Percentiles rank a stretch among this genome's conserved stretches.
Evolutionary conservation across 2,113 vertebrate species (phyloP).

Genomic region (Clinocottus analis): DNA sequence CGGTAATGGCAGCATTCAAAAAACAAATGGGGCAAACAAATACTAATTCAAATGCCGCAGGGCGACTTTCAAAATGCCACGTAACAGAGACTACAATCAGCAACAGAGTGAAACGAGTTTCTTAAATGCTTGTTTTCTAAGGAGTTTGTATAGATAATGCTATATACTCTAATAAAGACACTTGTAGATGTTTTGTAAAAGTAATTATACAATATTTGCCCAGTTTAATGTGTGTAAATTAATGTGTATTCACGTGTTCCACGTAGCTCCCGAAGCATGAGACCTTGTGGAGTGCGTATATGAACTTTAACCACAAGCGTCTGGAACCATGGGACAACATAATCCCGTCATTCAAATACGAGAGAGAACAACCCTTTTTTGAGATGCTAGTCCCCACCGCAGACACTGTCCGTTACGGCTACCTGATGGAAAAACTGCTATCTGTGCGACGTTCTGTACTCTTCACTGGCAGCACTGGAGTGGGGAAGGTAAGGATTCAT

Average conservation of each 20-base stretch:
- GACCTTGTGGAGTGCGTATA: conserved; percentile 86
- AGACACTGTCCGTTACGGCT: conserved; percentile 90
- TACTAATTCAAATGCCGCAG: not conserved
- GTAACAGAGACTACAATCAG: not conserved
- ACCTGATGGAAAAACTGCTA: conserved; percentile 90
- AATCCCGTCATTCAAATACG: conserved; percentile 87
- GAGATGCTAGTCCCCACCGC: conserved; percentile 91
- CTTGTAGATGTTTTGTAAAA: not conserved
- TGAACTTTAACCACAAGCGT: conserved; percentile 84
- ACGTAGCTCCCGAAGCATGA: conserved; percentile 84
- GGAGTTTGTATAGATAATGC: not conserved
- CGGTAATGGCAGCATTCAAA: not conserved
- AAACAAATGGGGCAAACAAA: conserved; percentile 6
- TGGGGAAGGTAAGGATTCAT: conserved; percentile 86
- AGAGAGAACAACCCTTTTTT: conserved; percentile 86
- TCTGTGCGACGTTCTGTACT: conserved; percentile 87
- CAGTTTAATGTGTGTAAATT: not conserved
- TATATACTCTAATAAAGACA: not conserved
- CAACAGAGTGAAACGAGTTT: not conserved
- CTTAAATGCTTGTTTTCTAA: not conserved
- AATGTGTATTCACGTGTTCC: conserved; percentile 21
- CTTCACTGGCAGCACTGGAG: conserved; percentile 89
- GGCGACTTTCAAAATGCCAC: not conserved
- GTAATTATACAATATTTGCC: not conserved
- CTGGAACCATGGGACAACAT: conserved; percentile 88